Evolutionary conservation across 2,888 invertebrate species (phyloP).

Genomic region (Cantharis rustica): DNA sequence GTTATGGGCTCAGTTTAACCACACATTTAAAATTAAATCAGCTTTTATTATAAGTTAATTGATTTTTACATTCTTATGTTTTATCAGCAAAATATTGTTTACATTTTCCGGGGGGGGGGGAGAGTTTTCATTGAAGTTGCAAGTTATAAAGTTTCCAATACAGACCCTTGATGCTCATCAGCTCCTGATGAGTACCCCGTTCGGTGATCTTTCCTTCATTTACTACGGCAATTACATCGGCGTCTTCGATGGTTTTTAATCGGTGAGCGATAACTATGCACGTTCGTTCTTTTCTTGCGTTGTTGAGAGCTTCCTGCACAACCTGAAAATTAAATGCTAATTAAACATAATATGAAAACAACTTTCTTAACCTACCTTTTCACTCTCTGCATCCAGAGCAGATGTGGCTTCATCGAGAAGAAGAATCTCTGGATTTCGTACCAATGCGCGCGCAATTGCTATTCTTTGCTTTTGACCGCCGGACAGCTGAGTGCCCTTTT

Average conservation of each 20-base stretch:
- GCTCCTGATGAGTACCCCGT: constrained; percentile 70
- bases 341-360: no score
- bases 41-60: no score
- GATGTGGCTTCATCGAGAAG: constrained; percentile 86
- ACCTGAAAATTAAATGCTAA: neutral
- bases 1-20: no score
- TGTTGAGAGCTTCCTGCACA: constrained; percentile 86
- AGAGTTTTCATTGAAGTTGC: constrained; percentile 40
- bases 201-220: constrained; percentile 73
- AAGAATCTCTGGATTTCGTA: constrained; percentile 77
- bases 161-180: constrained; percentile 64
- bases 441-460: constrained; percentile 83
- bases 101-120: no score
- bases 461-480: constrained; percentile 88
- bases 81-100: no score
- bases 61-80: no score
- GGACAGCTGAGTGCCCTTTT: constrained; percentile 60
- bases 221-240: constrained; percentile 76
- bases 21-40: no score
- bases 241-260: constrained; percentile 81
- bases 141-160: constrained; percentile 65
- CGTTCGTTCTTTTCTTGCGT: constrained; percentile 79
- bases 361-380: constrained; percentile 63
- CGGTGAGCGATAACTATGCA: constrained; percentile 88
- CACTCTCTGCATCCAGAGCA: constrained; percentile 83